Base-by-base conservation (phyloP, 1,140 invertebrate genomes). In the Penaeus chinensis region DNA sequence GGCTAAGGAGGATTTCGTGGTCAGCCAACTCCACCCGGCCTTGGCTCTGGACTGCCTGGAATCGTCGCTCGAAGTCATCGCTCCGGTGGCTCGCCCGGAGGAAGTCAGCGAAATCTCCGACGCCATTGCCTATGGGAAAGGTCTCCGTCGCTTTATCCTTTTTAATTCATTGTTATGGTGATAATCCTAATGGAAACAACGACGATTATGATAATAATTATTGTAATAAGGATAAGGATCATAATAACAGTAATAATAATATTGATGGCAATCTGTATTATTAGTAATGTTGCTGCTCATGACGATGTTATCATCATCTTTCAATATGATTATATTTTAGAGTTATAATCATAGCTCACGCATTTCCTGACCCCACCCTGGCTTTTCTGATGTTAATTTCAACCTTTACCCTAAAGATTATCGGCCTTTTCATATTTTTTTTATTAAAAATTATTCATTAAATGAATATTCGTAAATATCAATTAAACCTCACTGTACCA, bases 21-120 rank as follows among this genome's bases (percentile, higher is more conserved):
- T 92, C 0, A 90, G 91, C 27, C 92, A 92, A 32, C 76, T 93
- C 11, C 92, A 93, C 22, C 84, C 90, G 62, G 93, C 92, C 5
- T 91, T 94, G 63, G 91, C 91, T 32, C 89, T 92, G 83, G 94
- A 94, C 90, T 90, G 92, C 54, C 89, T 93, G 37, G 91, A 91
- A 10, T 91, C 92, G 1, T 94, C 94, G 13, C 94, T 94, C n/a
- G 42, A 37, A 2, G 37, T 79, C 32, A 47, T n/a, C 27, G 91
- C 11, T 79, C 77, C 42, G 22, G 37, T 79, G 16, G 11, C 20
- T 11, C n/a, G 54, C 47, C 77, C 77, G n/a, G 42, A 37, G 16
- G 24, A 54, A 79, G n/a, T 79, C 24, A 79, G 32, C n/a, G 27
- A 79, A 79, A 0, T 79, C 13, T 79, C 60, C 47, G 77, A 79